These are phyloP conservation scores for Clytia hemisphaerica DNA, from an alignment of 30 jellyfish, hydroid and myxozoan species.

Conservation along the genomic window DNA sequence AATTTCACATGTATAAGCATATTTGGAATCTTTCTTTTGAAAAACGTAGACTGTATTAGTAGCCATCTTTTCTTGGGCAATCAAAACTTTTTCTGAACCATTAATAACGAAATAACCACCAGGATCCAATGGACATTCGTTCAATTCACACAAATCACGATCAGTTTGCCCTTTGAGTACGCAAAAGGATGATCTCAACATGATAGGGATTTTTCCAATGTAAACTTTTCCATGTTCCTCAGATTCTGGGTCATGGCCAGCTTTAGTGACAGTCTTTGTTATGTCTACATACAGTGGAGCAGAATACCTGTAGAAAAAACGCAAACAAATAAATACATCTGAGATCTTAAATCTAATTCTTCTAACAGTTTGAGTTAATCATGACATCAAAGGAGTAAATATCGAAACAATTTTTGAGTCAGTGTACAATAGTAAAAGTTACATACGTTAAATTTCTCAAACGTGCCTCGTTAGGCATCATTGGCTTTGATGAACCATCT, in stretches of 20 bases:
- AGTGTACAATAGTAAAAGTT: no score
- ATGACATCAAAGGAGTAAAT: no score
- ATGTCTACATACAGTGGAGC: slow-evolving; percentile 98
- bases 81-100: slow-evolving; percentile 99
- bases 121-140: slow-evolving; percentile 99
- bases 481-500: slow-evolving; percentile 97
- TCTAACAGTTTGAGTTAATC: no score
- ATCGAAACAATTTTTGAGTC: no score
- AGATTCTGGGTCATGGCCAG: slow-evolving; percentile 86
- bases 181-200: slow-evolving; percentile 97
- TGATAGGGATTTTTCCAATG: slow-evolving; percentile 98
- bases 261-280: slow-evolving; percentile 70
- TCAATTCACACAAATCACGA: slow-evolving; percentile 93
- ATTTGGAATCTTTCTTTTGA: slow-evolving; percentile 93
- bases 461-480: slow-evolving; percentile 99
- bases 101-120: slow-evolving; percentile 98
- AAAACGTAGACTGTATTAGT: slow-evolving; percentile 97
- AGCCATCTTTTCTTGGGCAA: slow-evolving; percentile 99
- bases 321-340: not conserved
- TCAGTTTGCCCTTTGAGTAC: slow-evolving; percentile 77
- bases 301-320: slow-evolving; percentile 55
- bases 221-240: slow-evolving; percentile 80
- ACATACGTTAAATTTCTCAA: slow-evolving; percentile 91
- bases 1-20: slow-evolving; percentile 94
- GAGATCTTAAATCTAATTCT: not conserved